Base-by-base conservation (phyloP, 2,113 vertebrate species). In the Trochalopteron elliotii region DNA sequence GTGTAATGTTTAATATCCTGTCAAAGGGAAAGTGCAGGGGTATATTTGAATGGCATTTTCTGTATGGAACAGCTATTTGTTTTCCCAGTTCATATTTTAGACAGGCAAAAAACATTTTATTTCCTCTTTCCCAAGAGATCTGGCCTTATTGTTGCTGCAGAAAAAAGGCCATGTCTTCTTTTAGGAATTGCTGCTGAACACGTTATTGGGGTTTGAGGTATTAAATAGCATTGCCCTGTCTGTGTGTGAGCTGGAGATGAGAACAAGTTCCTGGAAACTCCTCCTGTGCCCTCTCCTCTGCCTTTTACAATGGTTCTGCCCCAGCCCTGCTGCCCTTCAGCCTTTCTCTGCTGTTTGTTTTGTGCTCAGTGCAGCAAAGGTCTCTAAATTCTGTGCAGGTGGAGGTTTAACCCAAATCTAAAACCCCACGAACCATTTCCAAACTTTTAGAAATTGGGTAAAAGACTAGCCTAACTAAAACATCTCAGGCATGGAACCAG, bases 71-170 rank as follows among this genome's bases (percentile, higher is more conserved):
- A 81, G 39, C 37, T 75, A 55, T 93, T 95, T 89, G 42, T 92
- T 89, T 91, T 60, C 76, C 65, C 37, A 63, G 68, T 87, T 94
- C 63, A 27, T 86, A 70, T 84, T 95, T 94, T 92, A 93, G 42
- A 59, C 68, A 90, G 91, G 94, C 9, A 1, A 94, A 94, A 47
- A 91, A 11, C 57, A 91, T 57, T 93, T 96, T 45, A 86, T 94
- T 93, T 86, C 64, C 20, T 56, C 9, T 86, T 84, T 44, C 89
- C 91, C 78, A 25, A 15, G 83, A 96, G 83, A 53, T 6, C 33
- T 90, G 79, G 11, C 55, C 83, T 92, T 83, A 82, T 94, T 90
- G 72, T 9, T 72, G 42, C 79, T 80, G 89, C 13, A 35, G 56
- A 47, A 78, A 93, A 87, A 27, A n/a, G n/a, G n/a, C 44, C 42